Base-by-base conservation (phyloP, 2,888 invertebrate species). In the Venustoraphidia nigricollis region DNA sequence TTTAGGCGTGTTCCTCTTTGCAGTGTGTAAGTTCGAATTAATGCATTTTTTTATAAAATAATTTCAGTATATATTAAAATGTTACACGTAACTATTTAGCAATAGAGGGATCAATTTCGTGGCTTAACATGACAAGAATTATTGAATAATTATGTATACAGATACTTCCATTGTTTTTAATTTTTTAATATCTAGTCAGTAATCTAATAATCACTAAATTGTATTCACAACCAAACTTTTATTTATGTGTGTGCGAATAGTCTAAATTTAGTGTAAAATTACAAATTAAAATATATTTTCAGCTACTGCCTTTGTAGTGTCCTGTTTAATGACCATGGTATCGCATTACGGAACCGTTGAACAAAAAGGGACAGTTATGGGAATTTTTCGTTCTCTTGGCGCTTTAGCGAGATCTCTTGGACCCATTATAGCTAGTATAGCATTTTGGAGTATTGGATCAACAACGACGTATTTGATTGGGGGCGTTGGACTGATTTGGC, bases 261-360 rank as follows among this genome's bases (percentile, higher is more conserved):
- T 13, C 37, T 49, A 27, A 27, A 27, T 14, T 47, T 14, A 14
- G 11, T 41, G 17, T 11, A 34, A 13, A 43, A 46, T 43, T 46
- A 13, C 9, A 34, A 45, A 44, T 36, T 49, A n/a, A 34, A 52
- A 51, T 35, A 59, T 56, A 49, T 50, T 64, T 66, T 36, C 57
- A 86, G 86, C 88, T 13, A 89, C 88, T 9, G 84, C 89, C n/a
- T 81, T 93, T 65, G 93, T 95, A 35, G 95, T 97, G 17, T 94
- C 97, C 10, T 93, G 92, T 60, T 77, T 97, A 70, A 96, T 92
- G 59, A 88, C 95, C 3, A 70, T 94, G 65, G 89, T 89, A n/a
- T 91, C 95, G 3, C 78, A 79, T 53, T 82, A 84, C 62, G 86
- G 88, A 8, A 79, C 81, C 37, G 75, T 70, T 50, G 81, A 82